Conservation (phyloP, 2,113 vertebrate species). For the Sphaerodactylus townsendi region DNA sequence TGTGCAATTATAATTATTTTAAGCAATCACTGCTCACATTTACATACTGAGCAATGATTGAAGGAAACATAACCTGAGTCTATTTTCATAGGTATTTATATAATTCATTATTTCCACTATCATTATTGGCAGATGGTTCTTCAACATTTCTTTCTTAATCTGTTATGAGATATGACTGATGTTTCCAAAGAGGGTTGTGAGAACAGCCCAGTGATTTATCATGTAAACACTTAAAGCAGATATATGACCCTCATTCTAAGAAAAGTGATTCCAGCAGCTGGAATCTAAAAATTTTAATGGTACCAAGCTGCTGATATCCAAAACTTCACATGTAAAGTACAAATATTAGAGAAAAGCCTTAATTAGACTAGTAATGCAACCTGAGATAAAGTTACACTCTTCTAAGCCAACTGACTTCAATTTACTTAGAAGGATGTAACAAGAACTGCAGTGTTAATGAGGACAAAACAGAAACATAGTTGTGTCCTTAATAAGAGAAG, state of each 20-base stretch:
- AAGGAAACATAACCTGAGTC: constrained; percentile 60
- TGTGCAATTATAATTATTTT: constrained; percentile 73
- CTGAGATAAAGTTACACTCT: too few relatives aligned
- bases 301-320: constrained; percentile 10
- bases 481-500: too few relatives aligned
- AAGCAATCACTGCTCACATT: constrained; percentile 70
- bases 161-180: not conserved
- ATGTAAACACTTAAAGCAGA: constrained; percentile 13
- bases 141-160: constrained; percentile 17
- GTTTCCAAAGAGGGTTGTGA: constrained; percentile 1
- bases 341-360: constrained; percentile 23
- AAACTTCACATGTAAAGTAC: constrained; percentile 28
- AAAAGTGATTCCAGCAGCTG: not conserved
- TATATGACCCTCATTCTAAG: constrained; percentile 16
- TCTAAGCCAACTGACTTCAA: too few relatives aligned
- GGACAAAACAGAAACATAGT: too few relatives aligned
- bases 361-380: constrained; percentile 32
- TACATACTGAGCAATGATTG: constrained; percentile 62
- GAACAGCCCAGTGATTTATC: constrained; percentile 38
- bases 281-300: not conserved
- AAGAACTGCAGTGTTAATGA: too few relatives aligned
- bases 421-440: too few relatives aligned
- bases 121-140: constrained; percentile 16
- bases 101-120: constrained; percentile 50
- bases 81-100: constrained; percentile 44